phyloP scores from a whole-genome alignment of 1,140 invertebrate species.

The Melitaea cinxia region DNA sequence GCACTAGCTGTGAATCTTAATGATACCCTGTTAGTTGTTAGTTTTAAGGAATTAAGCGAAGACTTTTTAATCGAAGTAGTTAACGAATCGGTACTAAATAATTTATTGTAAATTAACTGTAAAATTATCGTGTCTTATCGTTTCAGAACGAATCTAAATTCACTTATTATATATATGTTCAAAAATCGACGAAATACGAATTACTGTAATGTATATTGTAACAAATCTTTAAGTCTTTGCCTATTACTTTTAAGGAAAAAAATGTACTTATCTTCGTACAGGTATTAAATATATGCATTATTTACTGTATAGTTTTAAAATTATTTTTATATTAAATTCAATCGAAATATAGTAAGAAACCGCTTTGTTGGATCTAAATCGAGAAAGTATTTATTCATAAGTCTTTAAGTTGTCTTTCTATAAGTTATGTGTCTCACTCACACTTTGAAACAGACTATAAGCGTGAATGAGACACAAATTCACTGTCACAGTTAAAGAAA shows the following conservation, averaged over 20 bases:
- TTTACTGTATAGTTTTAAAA: slow-evolving; percentile 19
- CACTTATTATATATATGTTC: slow-evolving; percentile 1
- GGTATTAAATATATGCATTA: slow-evolving; percentile 10
- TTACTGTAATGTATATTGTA: slow-evolving; percentile 16
- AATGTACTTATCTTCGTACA: slow-evolving; percentile 18
- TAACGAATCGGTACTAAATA: slow-evolving; percentile 46
- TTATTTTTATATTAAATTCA: slow-evolving; percentile 15
- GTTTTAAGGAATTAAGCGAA: slow-evolving; percentile 34
- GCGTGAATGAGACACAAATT: neutral
- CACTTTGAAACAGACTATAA: neutral
- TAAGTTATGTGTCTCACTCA: neutral
- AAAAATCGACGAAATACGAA: neutral
- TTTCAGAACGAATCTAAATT: slow-evolving; percentile 26
- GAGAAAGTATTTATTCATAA: neutral
- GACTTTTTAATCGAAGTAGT: slow-evolving; percentile 37
- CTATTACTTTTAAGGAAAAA: slow-evolving; percentile 30
- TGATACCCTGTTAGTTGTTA: slow-evolving; percentile 13
- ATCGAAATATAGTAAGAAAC: neutral
- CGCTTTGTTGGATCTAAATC: neutral
- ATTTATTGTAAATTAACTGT: slow-evolving; percentile 41
- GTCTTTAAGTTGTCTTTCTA: neutral
- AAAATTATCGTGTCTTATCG: slow-evolving; percentile 34
- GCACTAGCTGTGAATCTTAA: slow-evolving; percentile 26
- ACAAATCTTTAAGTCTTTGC: slow-evolving; percentile 25
- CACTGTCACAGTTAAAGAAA: neutral